Conservation (phyloP, 2,888 invertebrate species). For the Petrolisthes manimaculis region DNA sequence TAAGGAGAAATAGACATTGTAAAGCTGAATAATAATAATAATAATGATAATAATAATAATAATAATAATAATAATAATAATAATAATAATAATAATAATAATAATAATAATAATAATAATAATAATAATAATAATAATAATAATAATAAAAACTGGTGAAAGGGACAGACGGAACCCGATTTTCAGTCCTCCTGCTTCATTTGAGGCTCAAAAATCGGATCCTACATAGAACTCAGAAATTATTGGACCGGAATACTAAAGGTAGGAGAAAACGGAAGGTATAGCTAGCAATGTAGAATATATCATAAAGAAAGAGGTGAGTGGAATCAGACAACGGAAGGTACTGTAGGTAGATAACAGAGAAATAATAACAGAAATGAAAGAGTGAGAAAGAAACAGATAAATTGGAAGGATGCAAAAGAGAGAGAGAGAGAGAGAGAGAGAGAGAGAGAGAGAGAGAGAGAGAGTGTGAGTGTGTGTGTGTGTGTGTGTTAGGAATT, state of each 20-base stretch:
- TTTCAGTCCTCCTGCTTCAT: slow-evolving; percentile 50
- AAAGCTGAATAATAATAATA: neutral
- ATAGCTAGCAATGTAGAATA: too few species aligned
- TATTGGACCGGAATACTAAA: too few species aligned
- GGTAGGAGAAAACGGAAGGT: too few species aligned
- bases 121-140: slow-evolving; percentile 25
- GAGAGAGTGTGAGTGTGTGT: neutral
- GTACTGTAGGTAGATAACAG: too few species aligned
- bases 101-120: slow-evolving; percentile 25
- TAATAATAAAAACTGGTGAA: slow-evolving; percentile 18
- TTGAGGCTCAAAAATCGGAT: slow-evolving; percentile 48
- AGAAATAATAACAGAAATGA: too few species aligned
- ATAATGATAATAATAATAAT: neutral
- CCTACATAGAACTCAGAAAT: neutral
- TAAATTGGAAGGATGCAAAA: neutral
- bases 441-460: neutral
- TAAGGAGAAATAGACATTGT: neutral
- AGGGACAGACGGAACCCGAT: slow-evolving; percentile 25
- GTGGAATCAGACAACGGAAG: too few species aligned
- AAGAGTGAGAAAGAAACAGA: too few species aligned
- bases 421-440: neutral
- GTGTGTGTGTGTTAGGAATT: neutral
- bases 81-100: neutral
- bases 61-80: neutral
- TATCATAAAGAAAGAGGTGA: too few species aligned